Evolutionary conservation across 1,140 invertebrate species (phyloP).

Genomic region (Himalopsyche phryganea): DNA sequence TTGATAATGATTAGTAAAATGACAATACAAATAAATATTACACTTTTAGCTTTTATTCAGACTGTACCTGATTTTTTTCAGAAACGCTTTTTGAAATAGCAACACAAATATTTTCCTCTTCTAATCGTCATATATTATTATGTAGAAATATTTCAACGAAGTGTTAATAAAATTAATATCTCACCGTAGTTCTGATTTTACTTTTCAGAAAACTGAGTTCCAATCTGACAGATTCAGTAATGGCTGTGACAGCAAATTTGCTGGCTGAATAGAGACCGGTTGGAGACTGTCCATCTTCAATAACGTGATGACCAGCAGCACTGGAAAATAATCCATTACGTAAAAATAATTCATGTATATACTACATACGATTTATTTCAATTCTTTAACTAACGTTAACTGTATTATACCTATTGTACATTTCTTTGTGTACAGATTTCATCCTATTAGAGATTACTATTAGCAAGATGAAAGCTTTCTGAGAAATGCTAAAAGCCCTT

Average conservation of each 20-base stretch:
- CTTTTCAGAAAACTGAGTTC: slow-evolving; percentile 57
- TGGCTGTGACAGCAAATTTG: slow-evolving; percentile 66
- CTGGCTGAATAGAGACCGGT: slow-evolving; percentile 59
- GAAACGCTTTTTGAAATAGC: too few species aligned
- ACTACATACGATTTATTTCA: not conserved
- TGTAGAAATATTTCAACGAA: too few species aligned
- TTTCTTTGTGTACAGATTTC: not conserved
- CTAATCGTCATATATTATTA: too few species aligned
- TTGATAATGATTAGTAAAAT: too few species aligned
- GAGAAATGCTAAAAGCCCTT: not conserved
- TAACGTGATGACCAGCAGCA: slow-evolving; percentile 49
- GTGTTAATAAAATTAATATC: too few species aligned
- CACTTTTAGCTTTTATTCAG: too few species aligned
- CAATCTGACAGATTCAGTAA: slow-evolving; percentile 59
- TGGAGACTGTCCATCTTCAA: slow-evolving; percentile 27
- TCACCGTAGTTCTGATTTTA: slow-evolving; percentile 65
- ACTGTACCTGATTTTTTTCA: too few species aligned
- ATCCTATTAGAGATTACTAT: too few species aligned
- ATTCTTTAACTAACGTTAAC: not conserved
- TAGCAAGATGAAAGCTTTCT: not conserved
- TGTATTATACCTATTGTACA: not conserved
- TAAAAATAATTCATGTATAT: not conserved
- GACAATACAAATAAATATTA: too few species aligned
- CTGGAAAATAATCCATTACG: slow-evolving; percentile 36
- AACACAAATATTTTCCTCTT: too few species aligned